A percentile compares a stretch with the other conserved stretches of the same genome.
phyloP scores from a whole-genome alignment of 2,113 vertebrate genomes.

The Rhea americana region DNA sequence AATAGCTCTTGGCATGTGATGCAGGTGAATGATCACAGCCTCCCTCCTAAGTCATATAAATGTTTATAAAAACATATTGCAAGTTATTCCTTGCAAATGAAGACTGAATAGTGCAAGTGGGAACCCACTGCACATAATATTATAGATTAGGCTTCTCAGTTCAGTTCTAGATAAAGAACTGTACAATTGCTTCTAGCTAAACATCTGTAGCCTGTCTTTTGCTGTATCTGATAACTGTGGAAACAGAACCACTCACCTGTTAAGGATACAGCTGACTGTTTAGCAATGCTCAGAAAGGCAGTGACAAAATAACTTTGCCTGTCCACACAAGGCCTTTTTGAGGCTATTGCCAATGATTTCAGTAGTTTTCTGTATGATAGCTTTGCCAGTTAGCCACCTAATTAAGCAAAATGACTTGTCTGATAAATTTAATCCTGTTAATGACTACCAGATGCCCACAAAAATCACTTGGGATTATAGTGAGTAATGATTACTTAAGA shows the following conservation, averaged over 20 bases:
- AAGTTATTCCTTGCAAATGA: not conserved
- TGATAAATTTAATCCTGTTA: constrained; percentile 84
- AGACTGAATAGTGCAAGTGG: not conserved
- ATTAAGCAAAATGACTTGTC: constrained; percentile 76
- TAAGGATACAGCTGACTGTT: not conserved
- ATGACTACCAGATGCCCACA: constrained; percentile 79
- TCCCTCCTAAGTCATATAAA: not conserved
- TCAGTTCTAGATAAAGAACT: not conserved
- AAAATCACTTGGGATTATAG: constrained; percentile 65
- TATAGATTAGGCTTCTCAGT: not conserved
- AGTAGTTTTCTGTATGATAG: constrained; percentile 25
- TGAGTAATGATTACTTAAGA: constrained; percentile 69
- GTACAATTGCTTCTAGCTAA: not conserved
- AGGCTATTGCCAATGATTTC: constrained; percentile 39
- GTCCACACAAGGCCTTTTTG: constrained; percentile 12
- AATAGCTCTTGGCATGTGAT: not conserved
- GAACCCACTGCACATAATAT: not conserved
- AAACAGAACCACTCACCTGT: not conserved
- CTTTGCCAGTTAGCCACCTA: constrained; percentile 64
- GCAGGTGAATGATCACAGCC: not conserved
- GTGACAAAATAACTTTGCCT: not conserved
- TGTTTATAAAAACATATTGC: not conserved
- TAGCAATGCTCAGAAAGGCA: not conserved
- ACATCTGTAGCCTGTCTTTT: not conserved
- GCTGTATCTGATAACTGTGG: not conserved